A percentile compares a stretch with the other conserved stretches of the same genome.
Conservation (phyloP, 1,140 invertebrate genomes). For the Cardiocondyla obscurior region DNA sequence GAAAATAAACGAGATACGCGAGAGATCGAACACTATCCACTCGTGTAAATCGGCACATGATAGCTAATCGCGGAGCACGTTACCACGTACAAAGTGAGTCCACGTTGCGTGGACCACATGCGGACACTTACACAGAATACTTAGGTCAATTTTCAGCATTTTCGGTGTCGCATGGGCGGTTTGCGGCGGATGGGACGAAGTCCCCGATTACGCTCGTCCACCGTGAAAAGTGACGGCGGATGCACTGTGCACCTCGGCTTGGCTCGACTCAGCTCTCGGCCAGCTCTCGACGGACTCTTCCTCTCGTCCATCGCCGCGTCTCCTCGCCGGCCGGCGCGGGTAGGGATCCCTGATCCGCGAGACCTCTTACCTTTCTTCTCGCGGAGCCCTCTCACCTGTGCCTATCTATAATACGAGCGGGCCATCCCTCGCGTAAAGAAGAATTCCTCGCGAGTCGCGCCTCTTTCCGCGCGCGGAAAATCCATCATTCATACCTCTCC, state of each 20-base stretch:
- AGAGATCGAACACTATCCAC: constrained; percentile 14
- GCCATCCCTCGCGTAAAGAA: constrained; percentile 53
- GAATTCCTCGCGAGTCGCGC: constrained; percentile 39
- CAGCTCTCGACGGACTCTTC: constrained; percentile 62
- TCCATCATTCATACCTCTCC: no score
- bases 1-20: constrained; percentile 19
- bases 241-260: constrained; percentile 74
- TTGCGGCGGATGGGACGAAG: constrained; percentile 48
- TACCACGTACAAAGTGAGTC: no score
- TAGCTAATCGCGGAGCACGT: not conserved
- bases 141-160: constrained; percentile 75
- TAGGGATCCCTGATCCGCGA: constrained; percentile 73
- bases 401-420: constrained; percentile 22
- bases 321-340: constrained; percentile 74
- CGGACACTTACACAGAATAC: constrained; percentile 76
- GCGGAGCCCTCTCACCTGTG: constrained; percentile 68
- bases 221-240: constrained; percentile 73
- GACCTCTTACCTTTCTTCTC: constrained; percentile 79
- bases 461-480: constrained; percentile 56
- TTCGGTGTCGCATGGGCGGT: constrained; percentile 75
- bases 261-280: constrained; percentile 58
- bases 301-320: constrained; percentile 70
- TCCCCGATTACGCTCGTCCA: constrained; percentile 72
- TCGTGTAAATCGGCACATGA: not conserved
- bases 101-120: not conserved